phyloP scores from a whole-genome alignment of 2,113 vertebrate species.

The Nasalis larvatus region DNA sequence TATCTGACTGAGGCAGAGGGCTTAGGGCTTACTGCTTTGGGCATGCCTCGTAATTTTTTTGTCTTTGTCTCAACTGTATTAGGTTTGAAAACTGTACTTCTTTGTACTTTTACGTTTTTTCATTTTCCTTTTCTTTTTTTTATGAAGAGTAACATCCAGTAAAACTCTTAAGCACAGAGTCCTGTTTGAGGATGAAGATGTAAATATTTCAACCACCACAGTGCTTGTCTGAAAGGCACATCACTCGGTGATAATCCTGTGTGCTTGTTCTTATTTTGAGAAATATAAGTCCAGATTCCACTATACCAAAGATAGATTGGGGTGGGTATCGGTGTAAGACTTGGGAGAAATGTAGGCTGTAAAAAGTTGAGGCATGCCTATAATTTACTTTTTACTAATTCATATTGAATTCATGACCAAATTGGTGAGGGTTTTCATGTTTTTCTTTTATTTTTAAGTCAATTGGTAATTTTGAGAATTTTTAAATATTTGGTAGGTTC shows the following conservation, averaged over 20 bases:
- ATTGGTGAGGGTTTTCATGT: background rate
- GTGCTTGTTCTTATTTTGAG: background rate
- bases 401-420: background rate
- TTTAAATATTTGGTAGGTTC: background rate
- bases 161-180: background rate
- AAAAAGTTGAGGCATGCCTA: background rate
- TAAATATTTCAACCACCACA: background rate
- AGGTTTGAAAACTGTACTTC: background rate
- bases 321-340: background rate
- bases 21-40: background rate
- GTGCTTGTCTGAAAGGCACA: background rate
- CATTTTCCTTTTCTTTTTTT: background rate
- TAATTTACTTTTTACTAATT: slow-evolving; percentile 20
- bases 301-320: background rate
- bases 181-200: background rate
- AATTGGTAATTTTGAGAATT: background rate
- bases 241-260: background rate
- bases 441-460: background rate
- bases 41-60: background rate
- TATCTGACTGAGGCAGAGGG: background rate
- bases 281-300: background rate
- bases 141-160: background rate
- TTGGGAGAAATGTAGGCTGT: background rate
- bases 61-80: background rate
- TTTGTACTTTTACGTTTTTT: background rate